Base-by-base conservation (phyloP, 1,140 invertebrate genomes). In the Mactra quadrangularis region DNA sequence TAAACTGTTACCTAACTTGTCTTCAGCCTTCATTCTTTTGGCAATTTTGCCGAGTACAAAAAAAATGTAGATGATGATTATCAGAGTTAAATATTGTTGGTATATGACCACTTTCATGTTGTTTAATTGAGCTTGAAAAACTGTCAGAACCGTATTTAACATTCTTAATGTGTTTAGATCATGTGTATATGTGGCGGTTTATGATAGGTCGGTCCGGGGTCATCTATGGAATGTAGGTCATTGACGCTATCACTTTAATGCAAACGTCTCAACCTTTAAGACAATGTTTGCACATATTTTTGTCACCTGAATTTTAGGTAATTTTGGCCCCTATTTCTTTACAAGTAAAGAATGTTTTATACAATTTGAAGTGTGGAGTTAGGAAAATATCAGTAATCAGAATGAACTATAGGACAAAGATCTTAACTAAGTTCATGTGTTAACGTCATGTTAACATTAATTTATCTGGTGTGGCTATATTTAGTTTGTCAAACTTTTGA, bases 221-320 rank as follows among this genome's bases (percentile, higher is more conserved):
- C 64, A 81, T 29, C 33, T 3, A 7, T 41, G 77, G 77, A 70
- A 81, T 81, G 47, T 81, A 50, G 77, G 77, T 71, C 77, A 71
- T 9, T 41, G 25, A 27, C 47, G 47, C 45, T 60, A 53, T 55
- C 15, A 31, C 47, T 15, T 35, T 53, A 52, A 70, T 71, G 71
- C 31, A 27, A 17, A 17, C 31, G 66, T 71, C 47, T 81, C 52
- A 60, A 13, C 1, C 11, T 52, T 60, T 45, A 38, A 71, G 77
- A 59, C 53, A 71, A 45, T 81, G 77, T 81, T 81, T 81, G 71
- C 66, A 45, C 77, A 81, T 81, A 81, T 60, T 81, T 71, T 33
- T 59, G 66, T 81, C 47, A 47, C 55, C n/a, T 33, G 41, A 17
- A 31, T 60, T n/a, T 17, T 11, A 64, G 41, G 22, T 31, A 76